Base-by-base conservation (phyloP, 1,140 invertebrate species). In the Drosophila littoralis region DNA sequence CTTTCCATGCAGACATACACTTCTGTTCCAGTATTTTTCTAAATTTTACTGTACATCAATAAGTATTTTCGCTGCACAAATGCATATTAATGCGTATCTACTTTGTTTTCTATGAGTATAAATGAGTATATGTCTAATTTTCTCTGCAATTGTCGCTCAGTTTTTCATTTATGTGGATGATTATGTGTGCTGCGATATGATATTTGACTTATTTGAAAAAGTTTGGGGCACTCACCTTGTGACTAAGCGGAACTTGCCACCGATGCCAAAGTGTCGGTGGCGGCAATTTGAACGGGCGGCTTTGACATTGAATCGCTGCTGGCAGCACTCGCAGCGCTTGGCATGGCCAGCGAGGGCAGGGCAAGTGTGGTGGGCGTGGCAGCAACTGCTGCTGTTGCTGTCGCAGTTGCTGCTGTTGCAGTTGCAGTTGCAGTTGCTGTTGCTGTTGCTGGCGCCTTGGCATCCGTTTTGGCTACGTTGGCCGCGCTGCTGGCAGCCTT, bases 231-330 rank as follows among this genome's bases (percentile, higher is more conserved):
- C 84, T 88, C 17, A 88, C 83, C 83, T 89, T 79, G 83, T 88
- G 84, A 88, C 85, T 89, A 88, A 88, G 84, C 84, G 77, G 84
- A 88, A 84, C 84, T 88, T 40, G 84, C 84, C 85, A 88, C 84
- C 60, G 84, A 77, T 48, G 85, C 80, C 77, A 84, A 50, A 7
- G 81, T 85, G 61, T 85, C 81, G 36, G 81, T 85, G 33, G 86
- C 81, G 61, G 84, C 72, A 42, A 90, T 89, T 77, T 90, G 85
- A 35, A 89, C 81, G 32, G 83, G 79, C 48, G 84, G 84, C 84
- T 88, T 88, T 10, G 85, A 70, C 13, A 74, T 46, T 6, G 77
- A 75, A n/a, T 40, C 50, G 72, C 33, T 70, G 48, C 13, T 13
- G 43, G 50, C 10, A 5, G 40, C 38, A 42, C 15, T 46, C 9